Evolutionary conservation across 1,140 invertebrate species (phyloP).

Genomic region (Nasonia longicornis): DNA sequence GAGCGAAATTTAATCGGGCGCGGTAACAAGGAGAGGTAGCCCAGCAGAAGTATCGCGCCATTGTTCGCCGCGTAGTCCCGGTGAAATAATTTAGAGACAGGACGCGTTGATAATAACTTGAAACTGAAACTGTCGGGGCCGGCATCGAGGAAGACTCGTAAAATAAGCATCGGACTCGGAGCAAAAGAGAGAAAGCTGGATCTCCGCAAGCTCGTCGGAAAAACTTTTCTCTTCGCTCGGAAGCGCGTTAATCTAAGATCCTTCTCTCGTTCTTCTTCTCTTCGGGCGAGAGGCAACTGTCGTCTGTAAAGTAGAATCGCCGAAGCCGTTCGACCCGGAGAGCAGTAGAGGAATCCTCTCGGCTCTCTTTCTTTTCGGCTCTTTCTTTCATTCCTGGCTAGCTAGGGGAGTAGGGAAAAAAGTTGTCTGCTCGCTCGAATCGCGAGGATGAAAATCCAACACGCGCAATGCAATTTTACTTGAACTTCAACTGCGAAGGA

Average conservation of each 20-base stretch:
- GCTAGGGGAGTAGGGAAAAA: background rate
- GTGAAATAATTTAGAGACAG: conserved; percentile 32
- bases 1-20: conserved; percentile 24
- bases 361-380: background rate
- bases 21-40: conserved; percentile 2
- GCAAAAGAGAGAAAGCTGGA: background rate
- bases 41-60: conserved; percentile 6
- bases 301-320: conserved; percentile 41
- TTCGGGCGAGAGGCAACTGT: conserved; percentile 33
- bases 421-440: conserved; percentile 27
- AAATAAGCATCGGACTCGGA: conserved; percentile 36
- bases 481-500: conserved; percentile 27
- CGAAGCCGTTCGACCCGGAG: conserved; percentile 34
- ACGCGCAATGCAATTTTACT: conserved; percentile 39
- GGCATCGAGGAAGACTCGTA: conserved; percentile 20
- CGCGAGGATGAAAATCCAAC: conserved; percentile 38
- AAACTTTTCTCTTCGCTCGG: conserved; percentile 43
- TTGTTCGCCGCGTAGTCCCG: conserved; percentile 20
- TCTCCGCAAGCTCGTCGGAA: conserved; percentile 32
- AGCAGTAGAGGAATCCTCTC: conserved; percentile 7
- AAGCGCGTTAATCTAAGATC: conserved; percentile 43
- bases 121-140: conserved; percentile 30
- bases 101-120: conserved; percentile 37
- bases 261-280: conserved; percentile 34
- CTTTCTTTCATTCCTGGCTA: background rate